Base-by-base conservation (phyloP, 2,797 vertebrate species). In the Sardinella longiceps region DNA sequence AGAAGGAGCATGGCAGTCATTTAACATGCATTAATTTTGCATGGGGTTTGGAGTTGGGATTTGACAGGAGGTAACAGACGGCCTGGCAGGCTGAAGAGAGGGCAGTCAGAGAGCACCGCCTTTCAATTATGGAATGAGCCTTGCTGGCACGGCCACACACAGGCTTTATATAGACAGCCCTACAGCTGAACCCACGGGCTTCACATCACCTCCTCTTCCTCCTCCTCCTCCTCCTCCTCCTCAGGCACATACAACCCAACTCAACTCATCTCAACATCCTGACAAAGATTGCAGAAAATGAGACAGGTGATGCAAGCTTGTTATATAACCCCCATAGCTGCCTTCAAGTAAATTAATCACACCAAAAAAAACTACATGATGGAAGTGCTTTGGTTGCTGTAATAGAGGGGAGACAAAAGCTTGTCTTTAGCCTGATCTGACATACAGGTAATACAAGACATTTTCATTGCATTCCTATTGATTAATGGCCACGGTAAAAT, bases 11-110 rank as follows among this genome's bases (percentile, higher is more conserved):
- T 37, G 14, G 66, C 66, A 51, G 81, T 23, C 46, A 53, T 81
- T 81, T 81, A 81, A 28, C 81, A 81, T 33, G 28, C 15, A 81
- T 81, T 50, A 56, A 81, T 50, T 50, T 81, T 81, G 48, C 81
- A 81, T 81, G 81, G 28, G 81, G 56, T 81, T 81, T 10, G 30
- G 37, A 74, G 46, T 50, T 50, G 46, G 51, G 81, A 33, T 33
- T 39, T 74, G 66, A 74, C 66, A 74, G 66, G 33, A 37, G 66
- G 66, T 33, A 50, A 28, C 81, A 82, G 25, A 53, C 48, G 51
- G 12, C 30, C 33, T 33, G 15, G 30, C 4, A 39, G 12, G 66
- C 53, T 56, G 53, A 56, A n/a, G 53, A 23, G 20, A 20, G 60
- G 60, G 60, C 60, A 10, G 66, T 37, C 66, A 74, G 66, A 74